Conservation (phyloP, 2,113 vertebrate species). For the Paramormyrops kingsleyae region DNA sequence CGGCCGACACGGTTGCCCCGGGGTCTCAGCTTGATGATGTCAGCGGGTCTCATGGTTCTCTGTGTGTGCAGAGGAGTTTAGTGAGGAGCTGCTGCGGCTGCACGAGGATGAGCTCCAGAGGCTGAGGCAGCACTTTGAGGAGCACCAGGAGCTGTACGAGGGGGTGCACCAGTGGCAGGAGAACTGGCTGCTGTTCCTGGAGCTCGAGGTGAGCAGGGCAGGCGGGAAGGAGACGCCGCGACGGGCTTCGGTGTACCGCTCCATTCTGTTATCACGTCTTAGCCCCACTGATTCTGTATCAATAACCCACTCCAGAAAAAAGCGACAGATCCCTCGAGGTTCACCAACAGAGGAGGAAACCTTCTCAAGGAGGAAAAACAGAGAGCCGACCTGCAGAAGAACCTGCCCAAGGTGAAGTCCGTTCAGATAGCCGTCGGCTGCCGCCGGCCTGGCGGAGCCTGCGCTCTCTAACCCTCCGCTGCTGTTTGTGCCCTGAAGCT, state of each 20-base stretch:
- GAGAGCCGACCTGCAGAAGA: constrained; percentile 79
- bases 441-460: not conserved
- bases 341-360: constrained; percentile 85
- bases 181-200: constrained; percentile 79
- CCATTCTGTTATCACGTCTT: not conserved
- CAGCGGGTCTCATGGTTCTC: not conserved
- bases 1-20: too few relatives aligned
- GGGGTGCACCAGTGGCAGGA: constrained; percentile 79
- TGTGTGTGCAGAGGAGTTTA: constrained; percentile 67
- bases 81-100: constrained; percentile 68
- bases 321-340: constrained; percentile 76
- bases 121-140: constrained; percentile 66
- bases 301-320: constrained; percentile 51
- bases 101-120: constrained; percentile 68
- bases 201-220: constrained; percentile 74
- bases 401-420: constrained; percentile 72
- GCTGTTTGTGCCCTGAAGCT: constrained; percentile 54
- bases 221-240: not conserved
- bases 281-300: not conserved
- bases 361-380: constrained; percentile 92
- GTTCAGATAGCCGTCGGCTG: not conserved
- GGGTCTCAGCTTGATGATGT: not conserved
- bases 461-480: not conserved
- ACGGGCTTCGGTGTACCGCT: not conserved
- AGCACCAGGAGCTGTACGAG: constrained; percentile 76